Base-by-base conservation (phyloP, 2,797 vertebrate species). In the Craterocephalus amniculus region DNA sequence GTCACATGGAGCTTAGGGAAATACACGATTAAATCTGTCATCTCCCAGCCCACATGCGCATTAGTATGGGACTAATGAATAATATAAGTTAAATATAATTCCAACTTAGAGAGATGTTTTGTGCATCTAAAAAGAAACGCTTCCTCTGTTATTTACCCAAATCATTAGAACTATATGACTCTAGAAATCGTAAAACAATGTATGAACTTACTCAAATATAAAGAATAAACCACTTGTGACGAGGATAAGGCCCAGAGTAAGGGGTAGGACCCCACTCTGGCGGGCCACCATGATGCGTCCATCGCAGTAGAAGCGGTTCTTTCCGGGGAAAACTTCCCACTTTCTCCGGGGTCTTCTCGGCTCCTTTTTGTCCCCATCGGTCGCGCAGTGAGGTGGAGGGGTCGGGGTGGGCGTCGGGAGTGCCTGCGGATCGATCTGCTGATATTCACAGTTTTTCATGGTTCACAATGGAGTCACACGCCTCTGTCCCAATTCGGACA, bases 321-420 rank as follows among this genome's bases (percentile, higher is more conserved):
- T 96, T 16, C 97, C 97, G 26, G 96, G 96, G 92, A 98, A 97
- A 73, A 95, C 95, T 87, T 97, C 93, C 97, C 97, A 97, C 87
- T 96, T 96, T 74, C 94, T 95, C 73, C 83, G 90, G 10, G 84
- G 84, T 65, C 78, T 87, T 2, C 4, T 83, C 52, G 60, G 74
- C 59, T 86, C 76, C 69, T 88, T 72, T 4, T 32, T 4, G 26
- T 35, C 59, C 0, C 36, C 48, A 57, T 84, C 83, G 55, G 36
- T 51, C 11, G 72, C 87, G 1, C 80, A 69, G 0, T 71, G 81
- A 10, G 88, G 77, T 3, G 80, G 83, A n/a, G 77, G 83, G 22
- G 67, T 84, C 20, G 83, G 76, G 1, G 79, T 70, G 4, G 88
- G 76, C 8, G 87, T 87, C 2, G 88, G 76, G 3, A 91, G 90